phyloP scores from a whole-genome alignment of 2,888 invertebrate genomes.

The Metopia argyrocephala region DNA sequence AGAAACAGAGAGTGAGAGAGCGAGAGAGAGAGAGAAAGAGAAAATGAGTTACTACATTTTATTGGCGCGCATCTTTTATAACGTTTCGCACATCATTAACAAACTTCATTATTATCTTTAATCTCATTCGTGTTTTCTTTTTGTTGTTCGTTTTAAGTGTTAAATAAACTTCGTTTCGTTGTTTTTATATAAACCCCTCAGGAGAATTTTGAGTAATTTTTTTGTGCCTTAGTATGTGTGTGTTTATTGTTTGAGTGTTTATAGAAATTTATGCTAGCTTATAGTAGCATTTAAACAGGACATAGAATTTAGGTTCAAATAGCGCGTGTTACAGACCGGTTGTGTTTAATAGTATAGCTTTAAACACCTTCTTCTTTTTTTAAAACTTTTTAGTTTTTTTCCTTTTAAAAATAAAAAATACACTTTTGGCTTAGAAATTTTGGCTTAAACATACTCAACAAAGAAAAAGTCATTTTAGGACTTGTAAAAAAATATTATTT shows the following conservation, averaged over 20 bases:
- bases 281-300: constrained; percentile 56
- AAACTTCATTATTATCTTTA: constrained; percentile 3
- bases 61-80: constrained; percentile 56
- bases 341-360: constrained; percentile 41
- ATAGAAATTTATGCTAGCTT: constrained; percentile 39
- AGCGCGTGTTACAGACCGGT: constrained; percentile 51
- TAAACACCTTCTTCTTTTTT: constrained; percentile 54
- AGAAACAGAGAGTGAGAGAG: too few relatives aligned
- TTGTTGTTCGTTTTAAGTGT: background rate
- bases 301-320: constrained; percentile 46
- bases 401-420: constrained; percentile 51
- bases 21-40: too few relatives aligned
- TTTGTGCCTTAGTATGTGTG: background rate
- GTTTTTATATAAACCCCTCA: too few relatives aligned
- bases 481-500: constrained; percentile 39
- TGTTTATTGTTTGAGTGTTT: background rate
- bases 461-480: constrained; percentile 46
- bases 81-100: constrained; percentile 50
- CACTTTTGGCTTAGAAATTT: constrained; percentile 60
- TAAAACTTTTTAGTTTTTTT: constrained; percentile 58
- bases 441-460: constrained; percentile 42
- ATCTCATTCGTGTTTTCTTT: background rate
- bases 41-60: too few relatives aligned
- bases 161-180: too few relatives aligned
- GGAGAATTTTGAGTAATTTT: background rate